A percentile compares a stretch with the other conserved stretches of the same genome.
Evolutionary conservation across 2,113 vertebrate species (phyloP).

Genomic region (Elanoides forficatus): DNA sequence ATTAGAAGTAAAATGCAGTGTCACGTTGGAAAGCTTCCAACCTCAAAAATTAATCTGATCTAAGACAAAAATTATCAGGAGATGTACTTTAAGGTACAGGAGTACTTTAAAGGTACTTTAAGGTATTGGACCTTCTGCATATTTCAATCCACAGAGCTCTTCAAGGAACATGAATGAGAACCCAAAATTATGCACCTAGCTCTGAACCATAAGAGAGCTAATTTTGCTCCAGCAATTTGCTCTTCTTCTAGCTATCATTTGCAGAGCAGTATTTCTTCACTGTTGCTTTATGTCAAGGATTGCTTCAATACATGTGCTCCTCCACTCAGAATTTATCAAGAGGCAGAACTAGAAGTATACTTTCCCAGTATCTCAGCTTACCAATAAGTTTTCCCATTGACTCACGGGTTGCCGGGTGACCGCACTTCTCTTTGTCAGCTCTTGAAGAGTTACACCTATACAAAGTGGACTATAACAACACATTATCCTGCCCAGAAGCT

Average conservation of each 20-base stretch:
- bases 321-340: background rate
- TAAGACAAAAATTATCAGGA: background rate
- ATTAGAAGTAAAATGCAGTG: background rate
- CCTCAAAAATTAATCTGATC: slow-evolving; percentile 7
- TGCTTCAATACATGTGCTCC: background rate
- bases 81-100: background rate
- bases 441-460: background rate
- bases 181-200: background rate
- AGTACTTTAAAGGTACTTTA: too few species aligned
- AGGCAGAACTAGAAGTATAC: background rate
- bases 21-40: background rate
- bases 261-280: background rate
- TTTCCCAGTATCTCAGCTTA: background rate
- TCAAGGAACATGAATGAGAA: background rate
- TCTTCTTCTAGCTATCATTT: background rate
- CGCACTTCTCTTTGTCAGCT: background rate
- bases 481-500: background rate
- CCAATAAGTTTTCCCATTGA: background rate
- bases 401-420: background rate
- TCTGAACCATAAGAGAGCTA: background rate
- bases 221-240: background rate
- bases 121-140: background rate
- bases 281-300: background rate
- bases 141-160: background rate
- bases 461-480: background rate